Conservation (phyloP, 2,797 vertebrate species). For the Acanthurus leucopareius region DNA sequence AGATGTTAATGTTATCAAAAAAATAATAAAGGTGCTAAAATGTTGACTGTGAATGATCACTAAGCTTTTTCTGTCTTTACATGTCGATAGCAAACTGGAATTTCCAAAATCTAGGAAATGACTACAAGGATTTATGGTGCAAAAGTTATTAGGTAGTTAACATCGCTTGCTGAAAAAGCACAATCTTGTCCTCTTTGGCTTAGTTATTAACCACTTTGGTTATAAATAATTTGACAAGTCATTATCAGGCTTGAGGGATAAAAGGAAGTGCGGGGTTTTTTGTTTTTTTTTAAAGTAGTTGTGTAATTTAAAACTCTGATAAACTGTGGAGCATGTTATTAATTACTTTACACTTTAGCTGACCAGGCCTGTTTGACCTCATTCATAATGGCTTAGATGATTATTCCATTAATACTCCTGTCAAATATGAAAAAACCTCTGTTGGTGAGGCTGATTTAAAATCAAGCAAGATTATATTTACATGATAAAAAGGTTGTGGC, state of each 20-base stretch:
- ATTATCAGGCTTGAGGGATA: constrained; percentile 32
- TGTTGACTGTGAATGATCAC: constrained; percentile 14
- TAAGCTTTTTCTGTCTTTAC: constrained; percentile 5
- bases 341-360: constrained; percentile 61
- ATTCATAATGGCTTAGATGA: constrained; percentile 53
- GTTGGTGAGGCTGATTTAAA: constrained; percentile 1
- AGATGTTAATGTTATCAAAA: constrained; percentile 16
- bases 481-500: neutral
- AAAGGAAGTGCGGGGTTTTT: constrained; percentile 30
- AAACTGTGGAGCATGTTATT: constrained; percentile 54
- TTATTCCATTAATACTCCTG: constrained; percentile 61
- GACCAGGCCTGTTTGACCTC: constrained; percentile 46
- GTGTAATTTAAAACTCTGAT: constrained; percentile 51
- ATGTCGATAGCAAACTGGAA: neutral
- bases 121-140: neutral
- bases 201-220: constrained; percentile 26
- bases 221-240: constrained; percentile 38
- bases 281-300: constrained; percentile 23
- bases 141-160: constrained; percentile 5
- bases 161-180: neutral
- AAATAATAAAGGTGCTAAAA: constrained; percentile 27
- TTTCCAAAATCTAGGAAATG: neutral
- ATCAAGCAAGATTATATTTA: constrained; percentile 29
- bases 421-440: constrained; percentile 36
- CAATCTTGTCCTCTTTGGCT: neutral